Base-by-base conservation (phyloP, 2,888 invertebrate species). In the Crematogaster levior region DNA sequence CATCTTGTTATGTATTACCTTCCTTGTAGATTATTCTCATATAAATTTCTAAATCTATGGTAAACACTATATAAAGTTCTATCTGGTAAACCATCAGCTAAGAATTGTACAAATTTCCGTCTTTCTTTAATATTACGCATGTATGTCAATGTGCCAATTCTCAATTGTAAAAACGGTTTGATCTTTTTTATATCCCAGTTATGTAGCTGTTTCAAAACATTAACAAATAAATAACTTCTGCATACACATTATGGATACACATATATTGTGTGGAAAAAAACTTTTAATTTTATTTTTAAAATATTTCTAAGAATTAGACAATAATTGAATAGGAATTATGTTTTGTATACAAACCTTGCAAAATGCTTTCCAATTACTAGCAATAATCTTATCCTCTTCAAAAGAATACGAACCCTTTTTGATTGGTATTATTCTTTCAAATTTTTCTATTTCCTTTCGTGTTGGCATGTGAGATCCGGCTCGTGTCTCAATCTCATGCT, bases 11-110 rank as follows among this genome's bases (percentile, higher is more conserved):
- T 58, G 70, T 2, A 79, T 85, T 92, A 89, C 92, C 89, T 91
- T 63, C 73, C 77, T 37, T 84, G 85, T 79, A 87, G 68, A 75
- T 88, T 90, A 6, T 79, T 24, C 4, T 85, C 51, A 70, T 88
- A 91, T 15, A 93, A 77, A 73, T 86, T 90, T 84, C 87, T 90
- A 83, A 93, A 94, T 87, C 93, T 90, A 24, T 92, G 89, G 82
- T 92, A 93, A 61, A 94, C 92, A 77, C 94, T 93, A 63, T 93
- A 93, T n/a, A 94, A 84, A 18, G 91, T 91, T 84, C 94, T 88
- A 34, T 91, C 58, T 37, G 90, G 90, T 51, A 94, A 86, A 4
- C 90, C 92, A 83, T 91, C 83, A 0, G 93, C 94, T 83, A 94
- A 83, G 85, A 93, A 94, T 68, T 93, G 94, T 12, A 92, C 91